A percentile compares a stretch with the other conserved stretches of the same genome.
Evolutionary conservation across 2,113 vertebrate genomes (phyloP).

Genomic region (Pangasianodon gigas): DNA sequence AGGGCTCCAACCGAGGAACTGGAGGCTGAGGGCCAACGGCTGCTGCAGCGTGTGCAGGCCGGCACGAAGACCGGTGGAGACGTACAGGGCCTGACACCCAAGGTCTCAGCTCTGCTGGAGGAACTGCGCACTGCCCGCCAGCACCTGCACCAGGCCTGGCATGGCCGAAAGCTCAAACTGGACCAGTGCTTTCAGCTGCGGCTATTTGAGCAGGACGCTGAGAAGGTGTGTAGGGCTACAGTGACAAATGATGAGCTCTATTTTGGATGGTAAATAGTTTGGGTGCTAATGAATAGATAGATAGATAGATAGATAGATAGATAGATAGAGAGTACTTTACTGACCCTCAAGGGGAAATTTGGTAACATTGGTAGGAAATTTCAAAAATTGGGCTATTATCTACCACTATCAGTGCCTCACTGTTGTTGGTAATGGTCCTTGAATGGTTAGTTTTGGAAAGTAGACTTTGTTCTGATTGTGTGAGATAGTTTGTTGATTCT

Average conservation of each 20-base stretch:
- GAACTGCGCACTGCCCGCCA: slow-evolving; percentile 91
- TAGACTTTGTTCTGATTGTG: neutral
- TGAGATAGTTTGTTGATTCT: neutral
- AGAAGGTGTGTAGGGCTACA: slow-evolving; percentile 81
- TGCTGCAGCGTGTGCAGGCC: slow-evolving; percentile 88
- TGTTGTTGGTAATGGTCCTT: neutral
- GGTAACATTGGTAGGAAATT: neutral
- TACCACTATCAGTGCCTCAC: neutral
- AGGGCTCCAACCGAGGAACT: slow-evolving; percentile 94
- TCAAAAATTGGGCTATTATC: neutral
- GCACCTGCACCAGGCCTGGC: slow-evolving; percentile 98
- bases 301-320: too few species aligned
- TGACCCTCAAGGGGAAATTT: too few species aligned
- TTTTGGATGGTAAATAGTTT: neutral
- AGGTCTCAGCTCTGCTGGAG: slow-evolving; percentile 91
- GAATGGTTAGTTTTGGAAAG: neutral
- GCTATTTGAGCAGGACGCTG: slow-evolving; percentile 96
- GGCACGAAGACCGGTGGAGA: slow-evolving; percentile 62
- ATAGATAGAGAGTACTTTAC: too few species aligned
- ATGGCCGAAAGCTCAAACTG: slow-evolving; percentile 92
- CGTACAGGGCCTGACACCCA: slow-evolving; percentile 87
- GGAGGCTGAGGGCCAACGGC: slow-evolving; percentile 89
- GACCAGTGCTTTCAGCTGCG: slow-evolving; percentile 98
- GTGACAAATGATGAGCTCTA: neutral
- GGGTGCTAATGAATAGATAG: neutral